Base-by-base conservation (phyloP, 2,888 invertebrate species). In the Ferrisia virgata region DNA sequence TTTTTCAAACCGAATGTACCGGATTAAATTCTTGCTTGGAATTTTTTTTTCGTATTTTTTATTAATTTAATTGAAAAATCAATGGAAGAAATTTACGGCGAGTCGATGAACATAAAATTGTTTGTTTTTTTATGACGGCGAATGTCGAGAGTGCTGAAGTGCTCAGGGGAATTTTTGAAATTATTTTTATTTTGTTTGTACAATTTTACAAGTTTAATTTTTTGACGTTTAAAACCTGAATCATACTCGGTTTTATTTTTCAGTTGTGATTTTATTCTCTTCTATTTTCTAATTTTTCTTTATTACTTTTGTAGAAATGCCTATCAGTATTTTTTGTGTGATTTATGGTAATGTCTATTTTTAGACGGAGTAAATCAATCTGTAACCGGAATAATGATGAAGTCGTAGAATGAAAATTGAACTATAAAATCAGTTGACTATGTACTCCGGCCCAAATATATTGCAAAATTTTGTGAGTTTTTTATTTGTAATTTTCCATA, bases 401-500 rank as follows among this genome's bases (percentile, higher is more conserved):
- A 76, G 28, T 72, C 72, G 72, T 36, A 76, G 36, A 36, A 76
- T 76, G 72, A 11, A 76, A 76, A 76, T 76, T 76, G 18, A 36
- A 36, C 3, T 36, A 25, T 76, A 76, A 1, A 28, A 76, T n/a
- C 36, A 28, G 18, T 36, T 4, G n/a, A 76, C 1, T 76, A 76
- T 76, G 72, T 76, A 76, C 18, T 76, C 72, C 72, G 72, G 72
- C 36, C 33, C 33, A 18, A 76, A 76, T 76, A 11, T 76, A 18
- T 8, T 36, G 8, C 18, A 33, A 31, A 76, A 76, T 36, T 76
- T 18, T 13, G 72, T 76, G 36, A 76, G 72, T 76, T 31, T 28
- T 31, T 25, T 22, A 28, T 8, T 9, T 1, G 2, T 13, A n/a
- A n/a, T 53, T 11, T n/a, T 76, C 15, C 9, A 33, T 28, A 31